Conservation (phyloP, 2,113 vertebrate species). For the Nibea coibor region DNA sequence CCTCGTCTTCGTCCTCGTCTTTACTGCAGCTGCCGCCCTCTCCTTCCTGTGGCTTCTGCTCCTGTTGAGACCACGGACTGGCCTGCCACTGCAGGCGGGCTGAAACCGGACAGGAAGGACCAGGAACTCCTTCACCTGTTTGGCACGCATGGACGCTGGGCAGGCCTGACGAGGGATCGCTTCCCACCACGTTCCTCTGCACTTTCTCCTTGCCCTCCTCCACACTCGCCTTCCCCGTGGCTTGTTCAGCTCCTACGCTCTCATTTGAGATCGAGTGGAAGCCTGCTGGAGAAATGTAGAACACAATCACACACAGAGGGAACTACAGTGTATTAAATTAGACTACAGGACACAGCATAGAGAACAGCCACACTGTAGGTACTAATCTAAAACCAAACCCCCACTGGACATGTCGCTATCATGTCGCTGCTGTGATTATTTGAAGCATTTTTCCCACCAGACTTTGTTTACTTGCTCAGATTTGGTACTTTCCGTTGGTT, state of each 20-base stretch:
- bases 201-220: constrained; percentile 60
- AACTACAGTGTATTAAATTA: neutral
- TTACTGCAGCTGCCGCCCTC: constrained; percentile 49
- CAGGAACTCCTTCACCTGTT: constrained; percentile 16
- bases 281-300: constrained; percentile 53
- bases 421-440: no score
- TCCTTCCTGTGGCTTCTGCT: constrained; percentile 56
- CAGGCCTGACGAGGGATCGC: constrained; percentile 18
- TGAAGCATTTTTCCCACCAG: no score
- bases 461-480: no score
- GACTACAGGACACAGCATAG: neutral
- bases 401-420: no score
- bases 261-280: constrained; percentile 59
- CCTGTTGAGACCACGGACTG: constrained; percentile 70
- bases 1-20: constrained; percentile 66
- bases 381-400: no score
- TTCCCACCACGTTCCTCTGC: constrained; percentile 48
- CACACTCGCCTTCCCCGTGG: constrained; percentile 20
- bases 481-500: no score
- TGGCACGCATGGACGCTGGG: constrained; percentile 17
- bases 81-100: constrained; percentile 74
- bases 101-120: constrained; percentile 46
- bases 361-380: neutral
- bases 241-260: constrained; percentile 10
- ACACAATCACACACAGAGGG: constrained; percentile 2